These are phyloP conservation scores for Phymastichus coffea DNA, from an alignment of 1,140 invertebrate species.

Conservation along the genomic window DNA sequence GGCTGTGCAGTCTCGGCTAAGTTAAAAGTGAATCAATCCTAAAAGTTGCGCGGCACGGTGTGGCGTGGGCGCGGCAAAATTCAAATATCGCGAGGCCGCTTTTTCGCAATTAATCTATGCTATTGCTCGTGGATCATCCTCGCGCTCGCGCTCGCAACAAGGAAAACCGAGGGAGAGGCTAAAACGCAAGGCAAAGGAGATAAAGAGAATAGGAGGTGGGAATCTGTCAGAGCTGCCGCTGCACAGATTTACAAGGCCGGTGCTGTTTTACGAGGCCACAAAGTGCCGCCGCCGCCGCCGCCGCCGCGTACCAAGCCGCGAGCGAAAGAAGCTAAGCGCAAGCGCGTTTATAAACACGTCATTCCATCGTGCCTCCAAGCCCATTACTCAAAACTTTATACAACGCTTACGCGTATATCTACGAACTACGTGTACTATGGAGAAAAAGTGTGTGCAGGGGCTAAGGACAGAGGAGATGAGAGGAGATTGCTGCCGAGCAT, in stretches of 20 bases:
- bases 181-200: constrained; percentile 28
- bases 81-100: no score
- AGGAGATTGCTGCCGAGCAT: no score
- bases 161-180: constrained; percentile 7
- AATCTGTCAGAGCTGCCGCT: constrained; percentile 49
- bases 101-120: neutral
- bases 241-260: constrained; percentile 52
- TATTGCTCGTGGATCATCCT: neutral
- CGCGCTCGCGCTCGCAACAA: no score
- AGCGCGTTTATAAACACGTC: constrained; percentile 50
- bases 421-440: no score
- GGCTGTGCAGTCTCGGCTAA: no score
- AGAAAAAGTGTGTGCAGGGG: no score
- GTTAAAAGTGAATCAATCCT: no score
- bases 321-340: constrained; percentile 30
- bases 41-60: neutral
- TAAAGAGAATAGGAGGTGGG: constrained; percentile 29
- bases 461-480: no score
- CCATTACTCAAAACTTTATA: constrained; percentile 48
- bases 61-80: neutral
- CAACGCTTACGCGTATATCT: constrained; percentile 25
- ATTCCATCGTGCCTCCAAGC: constrained; percentile 40
- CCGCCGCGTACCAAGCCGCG: neutral
- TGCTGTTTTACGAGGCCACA: constrained; percentile 54
- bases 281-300: constrained; percentile 49